Evolutionary conservation across 2,797 vertebrate species (phyloP).

Genomic region (Enteromius paludinosus): DNA sequence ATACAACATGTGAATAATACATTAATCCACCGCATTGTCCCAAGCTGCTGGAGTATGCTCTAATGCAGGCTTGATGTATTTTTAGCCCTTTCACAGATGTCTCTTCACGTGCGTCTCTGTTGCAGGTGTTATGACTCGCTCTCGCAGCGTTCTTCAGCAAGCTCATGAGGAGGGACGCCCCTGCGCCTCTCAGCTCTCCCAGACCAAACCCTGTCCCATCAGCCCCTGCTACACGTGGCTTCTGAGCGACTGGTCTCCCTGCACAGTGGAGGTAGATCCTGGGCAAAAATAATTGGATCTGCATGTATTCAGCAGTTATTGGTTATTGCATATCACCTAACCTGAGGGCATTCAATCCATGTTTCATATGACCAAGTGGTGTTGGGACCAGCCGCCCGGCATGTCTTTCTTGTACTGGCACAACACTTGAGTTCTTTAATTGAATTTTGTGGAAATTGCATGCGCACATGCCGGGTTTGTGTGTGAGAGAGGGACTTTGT

Average conservation of each 20-base stretch:
- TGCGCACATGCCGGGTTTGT: slow-evolving; percentile 10
- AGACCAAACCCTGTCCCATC: slow-evolving; percentile 87
- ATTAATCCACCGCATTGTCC: slow-evolving; percentile 32
- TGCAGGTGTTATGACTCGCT: slow-evolving; percentile 85
- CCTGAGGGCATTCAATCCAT: slow-evolving; percentile 23
- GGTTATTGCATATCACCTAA: slow-evolving; percentile 16
- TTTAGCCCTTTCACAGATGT: slow-evolving; percentile 29
- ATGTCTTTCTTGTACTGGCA: slow-evolving; percentile 24
- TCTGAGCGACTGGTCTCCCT: slow-evolving; percentile 88
- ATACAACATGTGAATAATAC: slow-evolving; percentile 20
- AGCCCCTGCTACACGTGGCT: slow-evolving; percentile 92
- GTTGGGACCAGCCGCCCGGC: slow-evolving; percentile 29
- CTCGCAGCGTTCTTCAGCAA: slow-evolving; percentile 83
- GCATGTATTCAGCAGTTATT: slow-evolving; percentile 21
- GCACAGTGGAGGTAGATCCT: slow-evolving; percentile 84
- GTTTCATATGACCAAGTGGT: slow-evolving; percentile 13
- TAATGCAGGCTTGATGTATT: slow-evolving; percentile 16
- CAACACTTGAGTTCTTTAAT: slow-evolving; percentile 50
- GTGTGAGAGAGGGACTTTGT: slow-evolving; percentile 42
- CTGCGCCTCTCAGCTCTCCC: slow-evolving; percentile 86
- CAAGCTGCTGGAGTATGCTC: neutral
- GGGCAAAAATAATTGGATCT: slow-evolving; percentile 19
- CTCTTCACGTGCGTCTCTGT: slow-evolving; percentile 16
- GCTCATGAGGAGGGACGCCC: slow-evolving; percentile 87
- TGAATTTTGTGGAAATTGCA: slow-evolving; percentile 56